Percentiles rank a stretch among this genome's conserved stretches.
These are phyloP conservation scores for Sitta europaea DNA, from an alignment of 2,113 vertebrate species.

Conservation along the genomic window DNA sequence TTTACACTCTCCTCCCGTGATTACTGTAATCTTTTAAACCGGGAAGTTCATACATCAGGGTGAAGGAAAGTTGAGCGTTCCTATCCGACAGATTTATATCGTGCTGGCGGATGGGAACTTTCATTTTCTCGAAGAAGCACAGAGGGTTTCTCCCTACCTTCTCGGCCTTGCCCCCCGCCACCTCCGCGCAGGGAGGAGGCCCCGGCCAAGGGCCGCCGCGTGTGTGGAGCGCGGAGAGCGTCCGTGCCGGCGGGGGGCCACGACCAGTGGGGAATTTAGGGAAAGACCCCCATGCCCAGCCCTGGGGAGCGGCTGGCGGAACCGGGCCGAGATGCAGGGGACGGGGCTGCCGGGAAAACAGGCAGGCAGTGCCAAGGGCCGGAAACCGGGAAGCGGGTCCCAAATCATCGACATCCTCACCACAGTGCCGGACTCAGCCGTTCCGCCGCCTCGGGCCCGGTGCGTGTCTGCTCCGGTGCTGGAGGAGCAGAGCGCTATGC, in stretches of 20 bases:
- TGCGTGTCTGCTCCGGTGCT: not conserved
- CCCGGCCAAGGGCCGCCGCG: accelerated
- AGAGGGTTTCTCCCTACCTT: not conserved
- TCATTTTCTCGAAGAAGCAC: not conserved
- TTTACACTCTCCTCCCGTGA: constrained; percentile 80
- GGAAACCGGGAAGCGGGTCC: not conserved
- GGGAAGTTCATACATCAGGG: constrained; percentile 71
- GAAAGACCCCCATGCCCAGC: too few relatives aligned
- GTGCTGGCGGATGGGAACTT: not conserved
- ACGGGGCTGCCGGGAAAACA: too few relatives aligned
- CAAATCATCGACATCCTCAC: not conserved
- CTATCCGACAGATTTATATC: constrained; percentile 64
- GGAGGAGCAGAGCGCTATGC: not conserved
- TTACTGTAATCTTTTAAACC: constrained; percentile 85
- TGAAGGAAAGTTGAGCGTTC: constrained; percentile 58
- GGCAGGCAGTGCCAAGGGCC: not conserved
- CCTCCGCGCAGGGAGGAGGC: not conserved
- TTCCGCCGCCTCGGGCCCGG: not conserved
- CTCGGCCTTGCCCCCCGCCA: not conserved
- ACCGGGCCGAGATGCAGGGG: accelerated
- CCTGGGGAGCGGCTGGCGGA: not conserved
- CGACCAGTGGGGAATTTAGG: not conserved
- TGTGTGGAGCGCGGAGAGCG: accelerated
- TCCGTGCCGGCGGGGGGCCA: not conserved
- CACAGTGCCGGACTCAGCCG: accelerated